These are phyloP conservation scores for Dysdera silvatica DNA, from an alignment of 1,140 invertebrate species.

Conservation along the genomic window DNA sequence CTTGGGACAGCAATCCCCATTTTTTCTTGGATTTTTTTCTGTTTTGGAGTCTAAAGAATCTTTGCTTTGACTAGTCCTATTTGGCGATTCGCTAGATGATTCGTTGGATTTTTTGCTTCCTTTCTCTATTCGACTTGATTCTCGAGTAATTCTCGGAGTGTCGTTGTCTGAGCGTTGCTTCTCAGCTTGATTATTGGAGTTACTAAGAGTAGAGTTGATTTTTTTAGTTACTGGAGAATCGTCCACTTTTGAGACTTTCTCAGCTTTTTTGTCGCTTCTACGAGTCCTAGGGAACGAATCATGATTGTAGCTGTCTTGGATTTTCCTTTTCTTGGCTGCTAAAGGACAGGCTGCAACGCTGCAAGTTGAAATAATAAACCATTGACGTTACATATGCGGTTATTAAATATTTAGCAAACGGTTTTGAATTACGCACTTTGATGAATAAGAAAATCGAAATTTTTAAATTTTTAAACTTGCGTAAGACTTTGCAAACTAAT, in stretches of 20 bases:
- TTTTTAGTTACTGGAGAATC: too few relatives aligned
- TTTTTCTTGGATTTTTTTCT: slow-evolving; percentile 11
- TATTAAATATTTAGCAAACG: background rate
- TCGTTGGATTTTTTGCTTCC: slow-evolving; percentile 1
- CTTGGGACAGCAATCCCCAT: background rate
- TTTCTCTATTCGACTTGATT: slow-evolving; percentile 1
- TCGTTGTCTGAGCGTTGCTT: background rate
- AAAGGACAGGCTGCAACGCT: slow-evolving; percentile 38
- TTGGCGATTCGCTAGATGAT: background rate
- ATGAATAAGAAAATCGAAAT: background rate
- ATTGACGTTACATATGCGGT: background rate
- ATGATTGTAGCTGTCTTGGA: slow-evolving; percentile 15
- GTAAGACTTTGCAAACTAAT: too few relatives aligned
- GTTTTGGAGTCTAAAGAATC: background rate
- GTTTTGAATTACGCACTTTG: background rate
- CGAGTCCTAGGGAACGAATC: slow-evolving; percentile 4
- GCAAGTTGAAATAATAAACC: background rate
- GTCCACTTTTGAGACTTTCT: too few relatives aligned
- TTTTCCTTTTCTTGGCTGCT: slow-evolving; percentile 34
- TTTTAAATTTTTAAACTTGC: too few relatives aligned
- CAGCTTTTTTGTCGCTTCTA: slow-evolving; percentile 2
- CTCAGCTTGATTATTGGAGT: too few relatives aligned
- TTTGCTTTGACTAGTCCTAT: background rate
- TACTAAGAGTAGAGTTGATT: too few relatives aligned
- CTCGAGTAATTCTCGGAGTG: slow-evolving; percentile 1